Base-by-base conservation (phyloP, 2,113 vertebrate genomes). In the Spermophilus dauricus region DNA sequence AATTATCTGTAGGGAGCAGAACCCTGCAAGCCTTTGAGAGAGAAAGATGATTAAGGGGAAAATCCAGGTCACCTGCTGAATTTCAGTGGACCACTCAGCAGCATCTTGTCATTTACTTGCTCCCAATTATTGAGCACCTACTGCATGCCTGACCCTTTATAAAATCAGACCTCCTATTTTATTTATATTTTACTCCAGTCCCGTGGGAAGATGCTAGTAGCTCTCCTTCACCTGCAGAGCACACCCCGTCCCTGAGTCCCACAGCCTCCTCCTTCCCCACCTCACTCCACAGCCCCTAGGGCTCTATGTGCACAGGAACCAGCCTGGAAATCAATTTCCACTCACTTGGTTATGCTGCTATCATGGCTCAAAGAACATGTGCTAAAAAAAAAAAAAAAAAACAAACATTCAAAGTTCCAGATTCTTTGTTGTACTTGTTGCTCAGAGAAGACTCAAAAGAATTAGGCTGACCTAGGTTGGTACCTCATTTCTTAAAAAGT, bases 21-120 rank as follows among this genome's bases (percentile, higher is more conserved):
- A 63, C 1, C 37, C 34, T 45, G 1, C 13, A 85, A 75, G 53
- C 24, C 37, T 73, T n/a, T 75, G 14, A 39, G 32, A 69, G 42
- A 90, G 37, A 69, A 86, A 72, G 4, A 39, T 42, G 37, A 58
- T 20, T 48, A 4, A 32, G 34, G 56, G 26, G 69, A 26, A 77
- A 42, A 63, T 17, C n/a, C n/a, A 16, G 22, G 48, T n/a, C 17
- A 8, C 30, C 51, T 48, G 32, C 32, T 67, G 45, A 45, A 45
- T 45, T 45, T 0, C 39, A 3, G 17, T 0, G 4, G 18, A 13
- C 14, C 26, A 0, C 63, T 30, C 5, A 1, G 8, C n/a, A 39
- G 56, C 13, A 1, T 39, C 5, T 13, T 30, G 9, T 70, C 12
- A 4, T 51, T 70, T 37, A 51, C 18, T 34, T 16, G 42, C 20